A percentile compares a stretch with the other conserved stretches of the same genome.
Conservation (phyloP, 2,797 vertebrate species). For the Toxotes lorentzi region DNA sequence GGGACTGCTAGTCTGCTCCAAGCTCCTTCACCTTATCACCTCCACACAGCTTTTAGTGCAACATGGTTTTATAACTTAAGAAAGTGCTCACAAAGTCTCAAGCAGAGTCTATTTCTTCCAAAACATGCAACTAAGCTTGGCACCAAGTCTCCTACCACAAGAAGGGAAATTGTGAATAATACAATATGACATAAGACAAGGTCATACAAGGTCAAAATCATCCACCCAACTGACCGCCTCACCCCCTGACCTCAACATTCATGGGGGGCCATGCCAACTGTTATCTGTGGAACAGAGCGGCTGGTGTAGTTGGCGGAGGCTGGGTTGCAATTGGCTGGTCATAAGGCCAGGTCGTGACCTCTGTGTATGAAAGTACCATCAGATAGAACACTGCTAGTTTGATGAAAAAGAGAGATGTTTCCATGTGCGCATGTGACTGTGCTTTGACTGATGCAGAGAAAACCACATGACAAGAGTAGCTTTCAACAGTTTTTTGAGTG, state of each 20-base stretch:
- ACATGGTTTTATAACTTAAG: background rate
- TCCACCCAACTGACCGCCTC: constrained; percentile 6
- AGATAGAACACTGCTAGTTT: constrained; percentile 27
- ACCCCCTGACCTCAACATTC: constrained; percentile 18
- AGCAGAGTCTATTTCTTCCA: constrained; percentile 7
- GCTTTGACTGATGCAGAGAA: constrained; percentile 20
- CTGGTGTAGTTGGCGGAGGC: constrained; percentile 19
- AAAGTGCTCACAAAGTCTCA: background rate
- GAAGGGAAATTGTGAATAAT: constrained; percentile 19
- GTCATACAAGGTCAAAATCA: constrained; percentile 31
- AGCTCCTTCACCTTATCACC: background rate
- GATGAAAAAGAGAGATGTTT: constrained; percentile 30
- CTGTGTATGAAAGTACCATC: background rate
- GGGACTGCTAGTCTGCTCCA: background rate
- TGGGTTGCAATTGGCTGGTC: constrained; percentile 53
- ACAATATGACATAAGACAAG: constrained; percentile 3
- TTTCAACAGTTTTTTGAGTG: constrained; percentile 34
- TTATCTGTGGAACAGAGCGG: constrained; percentile 35
- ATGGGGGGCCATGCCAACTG: constrained; percentile 41
- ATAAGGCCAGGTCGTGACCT: constrained; percentile 44
- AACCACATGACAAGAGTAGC: constrained; percentile 16
- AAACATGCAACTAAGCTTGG: background rate
- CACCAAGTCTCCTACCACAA: background rate
- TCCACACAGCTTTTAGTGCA: background rate
- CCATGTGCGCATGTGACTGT: background rate